Evolutionary conservation across 2,797 vertebrate species (phyloP).

Genomic region (Silurus lanzhouensis): DNA sequence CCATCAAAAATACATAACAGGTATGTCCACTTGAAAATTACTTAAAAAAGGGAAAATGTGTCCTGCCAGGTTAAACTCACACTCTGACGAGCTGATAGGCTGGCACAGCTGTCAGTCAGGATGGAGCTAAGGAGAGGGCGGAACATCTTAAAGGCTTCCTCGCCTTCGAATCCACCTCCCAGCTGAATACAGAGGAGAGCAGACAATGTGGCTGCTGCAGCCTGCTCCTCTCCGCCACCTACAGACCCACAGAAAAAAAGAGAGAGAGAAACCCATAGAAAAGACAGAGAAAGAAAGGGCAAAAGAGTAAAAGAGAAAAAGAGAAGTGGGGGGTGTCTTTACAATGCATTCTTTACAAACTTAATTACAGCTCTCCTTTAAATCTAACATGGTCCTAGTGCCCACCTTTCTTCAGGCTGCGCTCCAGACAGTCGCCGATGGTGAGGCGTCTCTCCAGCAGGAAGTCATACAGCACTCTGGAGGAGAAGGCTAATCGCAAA

Average conservation of each 20-base stretch:
- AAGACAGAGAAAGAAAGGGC: too few relatives aligned
- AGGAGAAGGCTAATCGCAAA: slow-evolving; percentile 83
- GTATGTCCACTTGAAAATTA: not conserved
- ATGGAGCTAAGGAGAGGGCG: slow-evolving; percentile 80
- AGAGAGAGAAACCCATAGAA: not conserved
- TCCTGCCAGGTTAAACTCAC: slow-evolving; percentile 73
- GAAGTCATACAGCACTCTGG: slow-evolving; percentile 82
- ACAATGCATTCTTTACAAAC: not conserved
- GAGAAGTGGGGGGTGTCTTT: not conserved
- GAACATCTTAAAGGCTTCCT: slow-evolving; percentile 85
- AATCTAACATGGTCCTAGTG: slow-evolving; percentile 5
- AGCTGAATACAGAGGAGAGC: slow-evolving; percentile 90
- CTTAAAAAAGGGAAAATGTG: not conserved
- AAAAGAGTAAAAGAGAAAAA: not conserved
- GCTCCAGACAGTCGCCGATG: slow-evolving; percentile 85
- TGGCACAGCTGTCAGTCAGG: slow-evolving; percentile 81
- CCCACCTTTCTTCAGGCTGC: slow-evolving; percentile 80
- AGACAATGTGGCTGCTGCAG: slow-evolving; percentile 80
- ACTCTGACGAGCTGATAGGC: slow-evolving; percentile 82
- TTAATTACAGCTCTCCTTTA: not conserved
- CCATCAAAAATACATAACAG: not conserved
- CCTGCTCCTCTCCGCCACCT: slow-evolving; percentile 92
- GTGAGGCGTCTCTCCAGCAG: slow-evolving; percentile 84
- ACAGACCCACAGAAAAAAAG: not conserved
- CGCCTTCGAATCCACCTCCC: slow-evolving; percentile 83